Conservation (phyloP, 2,113 vertebrate species). For the Zeus faber region DNA sequence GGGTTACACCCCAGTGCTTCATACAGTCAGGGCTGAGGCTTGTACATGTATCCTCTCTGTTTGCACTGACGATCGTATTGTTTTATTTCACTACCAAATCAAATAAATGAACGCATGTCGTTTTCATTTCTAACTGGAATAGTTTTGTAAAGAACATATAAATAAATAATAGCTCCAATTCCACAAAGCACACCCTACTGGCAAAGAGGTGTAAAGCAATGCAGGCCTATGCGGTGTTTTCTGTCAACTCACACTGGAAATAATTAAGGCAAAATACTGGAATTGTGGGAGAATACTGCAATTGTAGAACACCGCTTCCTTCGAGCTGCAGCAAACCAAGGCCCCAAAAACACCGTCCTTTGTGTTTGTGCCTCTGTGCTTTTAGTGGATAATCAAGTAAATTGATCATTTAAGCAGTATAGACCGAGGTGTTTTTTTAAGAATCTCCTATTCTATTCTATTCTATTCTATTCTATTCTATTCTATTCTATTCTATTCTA, state of each 20-base stretch:
- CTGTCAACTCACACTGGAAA: conserved; percentile 20
- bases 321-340: too few species aligned
- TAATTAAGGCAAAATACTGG: conserved; percentile 15
- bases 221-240: conserved; percentile 16
- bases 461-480: too few species aligned
- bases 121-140: background rate
- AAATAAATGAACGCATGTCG: background rate
- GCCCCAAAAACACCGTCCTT: too few species aligned
- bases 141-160: background rate
- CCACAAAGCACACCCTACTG: conserved; percentile 57
- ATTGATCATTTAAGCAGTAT: too few species aligned
- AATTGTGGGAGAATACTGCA: too few species aligned
- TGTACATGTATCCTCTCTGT: conserved; percentile 1
- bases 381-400: too few species aligned
- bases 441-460: too few species aligned
- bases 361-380: too few species aligned
- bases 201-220: conserved; percentile 47
- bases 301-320: too few species aligned
- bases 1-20: conserved; percentile 59
- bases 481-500: too few species aligned
- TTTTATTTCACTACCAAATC: too few species aligned
- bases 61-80: background rate
- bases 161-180: background rate
- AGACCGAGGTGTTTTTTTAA: too few species aligned
- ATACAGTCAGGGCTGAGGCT: conserved; percentile 22